phyloP scores from a whole-genome alignment of 1,140 invertebrate species.

The Anthonomus grandis region DNA sequence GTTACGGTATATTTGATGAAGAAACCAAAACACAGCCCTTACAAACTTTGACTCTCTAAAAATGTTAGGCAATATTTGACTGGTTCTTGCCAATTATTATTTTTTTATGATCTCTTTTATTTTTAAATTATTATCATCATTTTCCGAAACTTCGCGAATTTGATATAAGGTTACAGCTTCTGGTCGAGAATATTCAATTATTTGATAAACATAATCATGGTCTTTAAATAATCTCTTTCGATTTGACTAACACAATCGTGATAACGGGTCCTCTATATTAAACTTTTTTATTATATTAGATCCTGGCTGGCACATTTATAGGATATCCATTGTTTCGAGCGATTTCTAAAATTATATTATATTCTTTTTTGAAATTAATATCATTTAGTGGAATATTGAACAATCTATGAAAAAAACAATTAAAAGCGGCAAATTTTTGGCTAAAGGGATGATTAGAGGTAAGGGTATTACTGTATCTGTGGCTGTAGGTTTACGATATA shows the following conservation, averaged over 20 bases:
- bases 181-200: conserved; percentile 7
- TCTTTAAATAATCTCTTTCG: not conserved
- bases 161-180: conserved; percentile 5
- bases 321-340: too few relatives aligned
- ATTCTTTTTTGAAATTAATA: too few relatives aligned
- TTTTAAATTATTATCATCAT: conserved; percentile 45
- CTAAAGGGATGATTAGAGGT: too few relatives aligned
- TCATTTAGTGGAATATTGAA: too few relatives aligned
- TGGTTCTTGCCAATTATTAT: not conserved
- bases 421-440: too few relatives aligned
- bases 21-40: conserved; percentile 22
- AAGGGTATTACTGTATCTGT: too few relatives aligned
- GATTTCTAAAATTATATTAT: too few relatives aligned
- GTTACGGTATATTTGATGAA: conserved; percentile 19
- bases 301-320: too few relatives aligned
- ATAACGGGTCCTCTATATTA: conserved; percentile 47
- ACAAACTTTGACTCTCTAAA: conserved; percentile 18
- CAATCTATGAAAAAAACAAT: too few relatives aligned
- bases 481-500: too few relatives aligned
- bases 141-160: conserved; percentile 5
- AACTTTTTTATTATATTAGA: too few relatives aligned
- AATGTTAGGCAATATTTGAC: not conserved
- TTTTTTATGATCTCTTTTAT: not conserved
- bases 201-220: not conserved
- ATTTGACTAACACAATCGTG: conserved; percentile 28